Base-by-base conservation (phyloP, 2,888 invertebrate species). In the Tuta absoluta region DNA sequence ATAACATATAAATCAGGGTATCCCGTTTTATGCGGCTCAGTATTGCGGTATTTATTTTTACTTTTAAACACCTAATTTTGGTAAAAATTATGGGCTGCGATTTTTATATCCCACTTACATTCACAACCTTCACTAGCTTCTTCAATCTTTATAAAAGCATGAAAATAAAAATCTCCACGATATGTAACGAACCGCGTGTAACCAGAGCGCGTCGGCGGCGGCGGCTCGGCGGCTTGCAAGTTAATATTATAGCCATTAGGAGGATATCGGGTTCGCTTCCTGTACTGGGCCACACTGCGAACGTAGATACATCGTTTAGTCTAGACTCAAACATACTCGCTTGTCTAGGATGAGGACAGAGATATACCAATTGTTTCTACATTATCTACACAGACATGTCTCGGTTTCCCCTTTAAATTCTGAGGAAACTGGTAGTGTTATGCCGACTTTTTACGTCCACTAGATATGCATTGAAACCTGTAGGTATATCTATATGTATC, bases 251-350 rank as follows among this genome's bases (percentile, higher is more conserved):
- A 75, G 77, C 82, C 80, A 86, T 86, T 85, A 86, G 79, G 75
- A 71, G 69, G 80, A 86, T 87, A 78, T 87, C 82, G 65, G 73
- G 75, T 87, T 87, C 75, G 73, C 85, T 86, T 87, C 87, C 87
- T 84, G 83, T 12, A 33, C 33, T 17, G 28, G 17, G 56, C 56
- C 56, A 56, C 56, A 24, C 45, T 37, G 24, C 53, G 5, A 12
- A 19, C 51, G 23, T 23, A n/a, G 24, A n/a, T n/a, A 28, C 56
- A 56, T n/a, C 53, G 56, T 28, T 19, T 28, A 28, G 56, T 28
- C 51, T 56, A 28, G 56, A 56, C 56, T 24, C 10, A 24, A 56
- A n/a, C 10, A 28, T 56, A n/a, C 11, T 10, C 17, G 3, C 23
- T 51, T 23, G 45, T 45, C n/a, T 45, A n/a, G 17, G 45, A 45